phyloP scores from a whole-genome alignment of 2,888 invertebrate species.

The Pristionchus mayeri region DNA sequence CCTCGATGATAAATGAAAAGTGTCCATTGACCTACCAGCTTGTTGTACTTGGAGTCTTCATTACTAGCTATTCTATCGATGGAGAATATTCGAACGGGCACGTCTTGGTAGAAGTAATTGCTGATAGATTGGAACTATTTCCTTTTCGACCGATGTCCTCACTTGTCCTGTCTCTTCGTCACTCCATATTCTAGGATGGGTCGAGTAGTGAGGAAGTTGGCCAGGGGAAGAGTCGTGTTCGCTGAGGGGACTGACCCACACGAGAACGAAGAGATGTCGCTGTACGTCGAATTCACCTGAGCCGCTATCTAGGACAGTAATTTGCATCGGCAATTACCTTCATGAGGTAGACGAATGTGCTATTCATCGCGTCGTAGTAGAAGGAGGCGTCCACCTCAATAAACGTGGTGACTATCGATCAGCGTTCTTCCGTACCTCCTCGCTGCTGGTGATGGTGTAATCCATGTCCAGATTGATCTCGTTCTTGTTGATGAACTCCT shows the following conservation, averaged over 20 bases:
- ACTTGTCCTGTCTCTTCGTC: slow-evolving; percentile 32
- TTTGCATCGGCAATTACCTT: background rate
- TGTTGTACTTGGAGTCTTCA: slow-evolving; percentile 69
- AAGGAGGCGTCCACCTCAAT: slow-evolving; percentile 64
- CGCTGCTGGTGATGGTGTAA: slow-evolving; percentile 65
- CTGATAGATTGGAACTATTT: slow-evolving; percentile 47
- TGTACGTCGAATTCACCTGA: slow-evolving; percentile 22
- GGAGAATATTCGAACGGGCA: slow-evolving; percentile 64
- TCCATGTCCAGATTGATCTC: slow-evolving; percentile 67
- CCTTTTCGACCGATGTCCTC: background rate
- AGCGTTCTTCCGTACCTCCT: slow-evolving; percentile 57
- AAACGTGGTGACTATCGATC: background rate
- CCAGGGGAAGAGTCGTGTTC: background rate
- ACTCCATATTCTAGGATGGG: slow-evolving; percentile 24
- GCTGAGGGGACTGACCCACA: background rate
- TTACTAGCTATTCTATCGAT: slow-evolving; percentile 64
- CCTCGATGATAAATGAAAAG: too few relatives aligned
- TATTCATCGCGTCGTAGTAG: slow-evolving; percentile 61
- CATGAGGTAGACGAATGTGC: slow-evolving; percentile 18
- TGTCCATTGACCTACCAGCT: slow-evolving; percentile 58
- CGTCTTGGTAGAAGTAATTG: slow-evolving; percentile 61
- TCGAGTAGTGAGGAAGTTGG: slow-evolving; percentile 35
- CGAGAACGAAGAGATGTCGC: background rate
- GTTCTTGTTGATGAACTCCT: slow-evolving; percentile 67
- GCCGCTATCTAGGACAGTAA: background rate